Percentiles rank a stretch among this genome's conserved stretches.
phyloP scores from a whole-genome alignment of 2,113 vertebrate species.

The Mellivora capensis region DNA sequence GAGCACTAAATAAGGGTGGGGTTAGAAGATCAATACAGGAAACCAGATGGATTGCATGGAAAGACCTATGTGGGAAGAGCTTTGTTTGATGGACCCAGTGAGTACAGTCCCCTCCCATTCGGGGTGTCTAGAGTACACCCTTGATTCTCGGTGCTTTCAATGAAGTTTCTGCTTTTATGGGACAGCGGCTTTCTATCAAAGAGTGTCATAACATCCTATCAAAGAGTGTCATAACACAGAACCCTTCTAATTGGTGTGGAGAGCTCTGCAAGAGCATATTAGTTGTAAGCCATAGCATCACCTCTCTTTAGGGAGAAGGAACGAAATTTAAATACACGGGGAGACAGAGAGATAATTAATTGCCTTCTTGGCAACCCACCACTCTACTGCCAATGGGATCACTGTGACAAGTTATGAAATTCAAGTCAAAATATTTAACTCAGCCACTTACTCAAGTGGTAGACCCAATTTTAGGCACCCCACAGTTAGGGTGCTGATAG shows the following conservation, averaged over 20 bases:
- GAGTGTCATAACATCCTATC: slow-evolving; percentile 75
- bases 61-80: slow-evolving; percentile 11
- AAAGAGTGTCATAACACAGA: slow-evolving; percentile 76
- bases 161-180: slow-evolving; percentile 68
- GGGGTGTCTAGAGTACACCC: slow-evolving; percentile 62
- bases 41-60: background rate
- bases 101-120: slow-evolving; percentile 51
- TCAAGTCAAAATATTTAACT: slow-evolving; percentile 77
- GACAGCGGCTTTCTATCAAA: slow-evolving; percentile 77
- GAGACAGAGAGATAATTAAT: slow-evolving; percentile 75
- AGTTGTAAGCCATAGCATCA: slow-evolving; percentile 70
- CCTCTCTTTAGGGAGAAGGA: slow-evolving; percentile 66
- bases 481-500: slow-evolving; percentile 61
- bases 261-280: slow-evolving; percentile 66
- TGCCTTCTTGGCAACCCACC: slow-evolving; percentile 73
- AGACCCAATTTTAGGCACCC: slow-evolving; percentile 77
- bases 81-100: slow-evolving; percentile 44
- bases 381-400: slow-evolving; percentile 72
- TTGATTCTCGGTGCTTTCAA: slow-evolving; percentile 68
- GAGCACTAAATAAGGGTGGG: background rate
- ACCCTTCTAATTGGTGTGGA: slow-evolving; percentile 69
- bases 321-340: slow-evolving; percentile 69
- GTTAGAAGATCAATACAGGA: background rate
- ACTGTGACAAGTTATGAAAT: slow-evolving; percentile 76
- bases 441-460: slow-evolving; percentile 69